Base-by-base conservation (phyloP, 2,797 vertebrate genomes). In the Scomberomorus guttatus region DNA sequence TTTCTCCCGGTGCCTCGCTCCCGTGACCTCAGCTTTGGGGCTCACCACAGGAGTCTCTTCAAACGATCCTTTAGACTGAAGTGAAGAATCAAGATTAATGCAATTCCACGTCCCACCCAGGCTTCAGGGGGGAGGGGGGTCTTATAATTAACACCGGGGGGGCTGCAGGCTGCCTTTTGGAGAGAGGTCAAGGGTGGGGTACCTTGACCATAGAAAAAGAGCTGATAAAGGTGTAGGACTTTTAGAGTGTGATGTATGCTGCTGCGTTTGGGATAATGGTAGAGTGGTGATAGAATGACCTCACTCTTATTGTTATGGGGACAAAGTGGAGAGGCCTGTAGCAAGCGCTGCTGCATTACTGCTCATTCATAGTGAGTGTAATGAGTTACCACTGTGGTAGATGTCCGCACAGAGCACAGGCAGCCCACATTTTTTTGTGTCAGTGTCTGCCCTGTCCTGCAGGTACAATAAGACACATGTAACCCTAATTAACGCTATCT, bases 51-150 rank as follows among this genome's bases (percentile, higher is more conserved):
- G 92, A 94, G 92, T 82, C 90, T 94, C 90, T 94, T 95, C 89
- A 94, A 94, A 95, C 87, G 81, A 86, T 90, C 83, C 91, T 94
- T 94, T 92, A 91, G 89, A 93, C 89, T 91, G 85, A 91, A 94
- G 90, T 90, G 87, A 83, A 88, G 93, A 94, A 94, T 95, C 91
- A 93, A 95, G 95, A 96, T 95, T 92, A 95, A 96, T 96, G 94
- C 93, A 92, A 90, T 94, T 91, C 84, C 93, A 92, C 72, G 56
- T 90, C 84, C 88, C 80, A 66, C 76, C 82, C 77, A 82, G 79
- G 79, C 92, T 92, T 73, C 13, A 42, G 81, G 22, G 66, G 52
- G 25, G 39, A 80, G 90, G 87, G 69, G 39, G 68, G 84, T 83
- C 72, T 87, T 89, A 91, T 95, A 95, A 96, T 95, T 95, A 95